Evolutionary conservation across 2,113 vertebrate genomes (phyloP).

Genomic region (Ardeotis arabs): DNA sequence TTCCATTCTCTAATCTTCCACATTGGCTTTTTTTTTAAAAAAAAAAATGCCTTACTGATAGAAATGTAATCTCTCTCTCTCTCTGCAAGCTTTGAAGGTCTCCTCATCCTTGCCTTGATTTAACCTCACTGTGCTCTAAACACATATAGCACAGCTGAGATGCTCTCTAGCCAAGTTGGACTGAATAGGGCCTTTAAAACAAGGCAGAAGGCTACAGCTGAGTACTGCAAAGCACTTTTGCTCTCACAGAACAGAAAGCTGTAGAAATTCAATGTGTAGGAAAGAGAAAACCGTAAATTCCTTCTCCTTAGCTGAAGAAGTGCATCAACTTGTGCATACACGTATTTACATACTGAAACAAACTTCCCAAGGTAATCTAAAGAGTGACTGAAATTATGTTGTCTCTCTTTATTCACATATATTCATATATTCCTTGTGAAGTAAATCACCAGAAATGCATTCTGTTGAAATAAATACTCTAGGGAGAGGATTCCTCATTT

Average conservation of each 20-base stretch:
- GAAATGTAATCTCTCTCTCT: background rate
- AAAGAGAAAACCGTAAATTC: background rate
- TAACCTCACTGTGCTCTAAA: background rate
- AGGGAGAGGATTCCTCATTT: background rate
- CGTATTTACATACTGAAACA: background rate
- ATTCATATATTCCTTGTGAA: slow-evolving; percentile 5
- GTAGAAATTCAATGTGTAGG: background rate
- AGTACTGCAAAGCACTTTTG: background rate
- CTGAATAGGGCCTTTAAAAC: background rate
- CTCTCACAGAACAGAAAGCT: background rate
- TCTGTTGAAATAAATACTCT: background rate
- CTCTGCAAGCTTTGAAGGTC: background rate
- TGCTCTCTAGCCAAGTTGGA: background rate
- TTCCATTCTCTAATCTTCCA: background rate
- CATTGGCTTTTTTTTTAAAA: background rate
- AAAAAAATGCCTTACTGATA: background rate
- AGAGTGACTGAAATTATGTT: background rate
- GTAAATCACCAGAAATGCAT: background rate
- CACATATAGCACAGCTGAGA: background rate
- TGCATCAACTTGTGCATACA: background rate
- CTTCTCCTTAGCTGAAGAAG: background rate
- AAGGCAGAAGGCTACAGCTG: background rate
- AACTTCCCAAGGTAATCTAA: background rate
- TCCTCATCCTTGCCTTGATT: background rate
- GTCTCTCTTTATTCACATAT: background rate